These are phyloP conservation scores for Himalopsyche tibetana DNA, from an alignment of 2,888 invertebrate species.

Conservation along the genomic window DNA sequence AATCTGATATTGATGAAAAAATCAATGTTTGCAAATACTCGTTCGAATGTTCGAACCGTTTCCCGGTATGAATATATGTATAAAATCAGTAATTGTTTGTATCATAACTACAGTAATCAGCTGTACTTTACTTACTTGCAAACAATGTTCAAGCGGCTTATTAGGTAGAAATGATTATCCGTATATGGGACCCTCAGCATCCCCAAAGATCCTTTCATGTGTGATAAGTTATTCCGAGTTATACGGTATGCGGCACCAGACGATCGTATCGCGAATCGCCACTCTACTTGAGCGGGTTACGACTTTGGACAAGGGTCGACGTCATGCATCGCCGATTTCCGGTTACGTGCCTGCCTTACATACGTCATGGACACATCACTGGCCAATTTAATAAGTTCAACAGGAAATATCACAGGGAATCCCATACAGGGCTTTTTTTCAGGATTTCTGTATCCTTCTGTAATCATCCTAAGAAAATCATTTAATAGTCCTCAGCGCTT, in stretches of 20 bases:
- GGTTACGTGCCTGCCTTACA: conserved; percentile 13
- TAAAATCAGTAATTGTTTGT: too few species aligned
- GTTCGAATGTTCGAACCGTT: too few species aligned
- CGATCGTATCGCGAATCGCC: conserved; percentile 21
- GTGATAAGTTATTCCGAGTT: conserved; percentile 3
- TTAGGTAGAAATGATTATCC: too few species aligned
- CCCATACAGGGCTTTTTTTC: background rate
- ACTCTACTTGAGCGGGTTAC: conserved; percentile 26
- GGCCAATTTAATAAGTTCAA: conserved; percentile 24
- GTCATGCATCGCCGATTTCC: conserved; percentile 34
- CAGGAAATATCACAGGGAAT: background rate
- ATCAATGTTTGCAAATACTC: too few species aligned
- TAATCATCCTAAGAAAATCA: too few species aligned
- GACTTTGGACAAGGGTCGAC: conserved; percentile 31
- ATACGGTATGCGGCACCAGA: conserved; percentile 1
- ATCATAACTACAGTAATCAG: too few species aligned
- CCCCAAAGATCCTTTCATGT: background rate
- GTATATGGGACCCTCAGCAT: background rate
- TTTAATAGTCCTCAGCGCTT: too few species aligned
- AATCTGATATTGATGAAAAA: too few species aligned
- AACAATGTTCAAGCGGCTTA: too few species aligned
- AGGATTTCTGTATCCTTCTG: too few species aligned
- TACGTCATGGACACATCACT: conserved; percentile 22
- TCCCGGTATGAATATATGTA: too few species aligned
- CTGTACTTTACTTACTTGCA: too few species aligned